phyloP scores from a whole-genome alignment of 1,140 invertebrate species.

The Doryteuthis pealeii region DNA sequence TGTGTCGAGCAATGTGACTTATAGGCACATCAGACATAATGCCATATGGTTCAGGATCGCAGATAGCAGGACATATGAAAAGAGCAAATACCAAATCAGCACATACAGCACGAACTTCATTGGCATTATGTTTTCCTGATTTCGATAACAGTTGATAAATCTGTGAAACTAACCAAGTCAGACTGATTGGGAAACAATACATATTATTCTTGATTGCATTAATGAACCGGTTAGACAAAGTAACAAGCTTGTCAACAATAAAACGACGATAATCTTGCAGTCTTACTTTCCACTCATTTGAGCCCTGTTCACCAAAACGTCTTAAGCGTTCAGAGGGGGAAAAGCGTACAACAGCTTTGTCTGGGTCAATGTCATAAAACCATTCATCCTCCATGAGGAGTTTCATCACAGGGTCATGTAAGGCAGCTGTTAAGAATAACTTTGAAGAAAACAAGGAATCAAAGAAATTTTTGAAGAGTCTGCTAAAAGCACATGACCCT shows the following conservation, averaged over 20 bases:
- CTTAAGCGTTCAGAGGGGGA: conserved; percentile 70
- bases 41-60: conserved; percentile 94
- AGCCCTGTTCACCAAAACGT: conserved; percentile 78
- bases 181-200: conserved; percentile 82
- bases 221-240: conserved; percentile 81
- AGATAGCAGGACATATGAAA: conserved; percentile 94
- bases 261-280: conserved; percentile 71
- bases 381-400: conserved; percentile 91
- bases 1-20: conserved; percentile 85
- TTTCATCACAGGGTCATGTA: conserved; percentile 88
- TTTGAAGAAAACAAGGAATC: conserved; percentile 89
- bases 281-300: conserved; percentile 72
- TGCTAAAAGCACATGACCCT: conserved; percentile 83
- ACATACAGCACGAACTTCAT: conserved; percentile 67
- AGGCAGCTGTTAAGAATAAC: conserved; percentile 89
- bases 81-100: conserved; percentile 91
- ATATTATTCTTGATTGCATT: conserved; percentile 82
- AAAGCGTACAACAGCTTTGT: conserved; percentile 79
- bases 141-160: conserved; percentile 63
- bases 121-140: conserved; percentile 67
- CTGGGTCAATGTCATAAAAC: conserved; percentile 89
- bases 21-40: conserved; percentile 89
- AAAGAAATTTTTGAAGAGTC: conserved; percentile 85
- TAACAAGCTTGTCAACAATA: conserved; percentile 76
- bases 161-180: conserved; percentile 67